Evolutionary conservation across 2,888 invertebrate genomes (phyloP).

Genomic region (Eilema griseolum): DNA sequence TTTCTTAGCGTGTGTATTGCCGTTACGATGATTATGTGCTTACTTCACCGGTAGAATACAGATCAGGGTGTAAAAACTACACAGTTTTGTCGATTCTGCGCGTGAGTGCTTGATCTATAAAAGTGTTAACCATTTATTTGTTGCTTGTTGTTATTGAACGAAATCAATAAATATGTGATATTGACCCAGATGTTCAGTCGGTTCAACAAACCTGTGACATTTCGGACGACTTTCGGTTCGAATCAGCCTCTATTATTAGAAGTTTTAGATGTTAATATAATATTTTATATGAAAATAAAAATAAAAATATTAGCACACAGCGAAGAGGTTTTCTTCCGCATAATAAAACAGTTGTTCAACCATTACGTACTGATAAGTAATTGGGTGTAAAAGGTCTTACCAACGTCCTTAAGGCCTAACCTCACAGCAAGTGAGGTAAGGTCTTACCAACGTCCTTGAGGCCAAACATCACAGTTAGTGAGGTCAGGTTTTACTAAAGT

Average conservation of each 20-base stretch:
- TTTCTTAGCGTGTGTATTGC: background rate
- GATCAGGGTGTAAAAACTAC: background rate
- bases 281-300: too few species aligned
- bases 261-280: background rate
- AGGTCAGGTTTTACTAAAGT: too few species aligned
- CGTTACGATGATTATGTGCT: background rate
- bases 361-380: too few species aligned
- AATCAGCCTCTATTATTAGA: constrained; percentile 1
- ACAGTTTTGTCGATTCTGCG: constrained; percentile 4
- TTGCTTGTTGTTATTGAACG: constrained; percentile 46
- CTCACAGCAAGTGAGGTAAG: too few species aligned
- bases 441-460: too few species aligned
- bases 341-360: too few species aligned
- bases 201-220: constrained; percentile 54
- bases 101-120: constrained; percentile 33
- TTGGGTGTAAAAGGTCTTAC: too few species aligned
- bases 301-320: too few species aligned
- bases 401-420: too few species aligned
- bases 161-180: constrained; percentile 48
- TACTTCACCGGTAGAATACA: background rate
- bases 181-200: constrained; percentile 55
- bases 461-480: too few species aligned
- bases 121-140: constrained; percentile 33
- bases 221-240: constrained; percentile 24
- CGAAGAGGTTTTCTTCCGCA: too few species aligned